A percentile compares a stretch with the other conserved stretches of the same genome.
Evolutionary conservation across 2,888 invertebrate species (phyloP).

Genomic region (Cephus sareptanus): DNA sequence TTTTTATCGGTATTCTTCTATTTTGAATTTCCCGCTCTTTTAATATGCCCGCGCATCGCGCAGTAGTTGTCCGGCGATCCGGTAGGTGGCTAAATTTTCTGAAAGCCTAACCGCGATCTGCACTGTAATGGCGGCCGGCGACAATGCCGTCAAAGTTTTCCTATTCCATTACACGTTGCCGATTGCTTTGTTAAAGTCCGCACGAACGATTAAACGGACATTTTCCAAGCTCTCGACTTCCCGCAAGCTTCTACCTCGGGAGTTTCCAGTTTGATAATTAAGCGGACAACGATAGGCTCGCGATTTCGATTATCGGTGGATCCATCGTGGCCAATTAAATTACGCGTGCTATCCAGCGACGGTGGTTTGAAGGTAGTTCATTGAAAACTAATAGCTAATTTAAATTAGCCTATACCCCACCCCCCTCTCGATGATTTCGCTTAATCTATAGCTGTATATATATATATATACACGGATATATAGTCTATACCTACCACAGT

Average conservation of each 20-base stretch:
- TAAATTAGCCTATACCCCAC: background rate
- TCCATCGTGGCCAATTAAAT: background rate
- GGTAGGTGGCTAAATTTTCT: background rate
- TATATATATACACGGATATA: background rate
- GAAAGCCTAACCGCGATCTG: background rate
- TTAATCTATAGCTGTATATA: background rate
- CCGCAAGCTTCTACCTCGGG: background rate
- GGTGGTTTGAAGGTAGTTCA: background rate
- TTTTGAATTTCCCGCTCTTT: background rate
- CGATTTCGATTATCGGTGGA: background rate
- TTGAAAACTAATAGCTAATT: background rate
- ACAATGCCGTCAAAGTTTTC: background rate
- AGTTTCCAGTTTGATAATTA: background rate
- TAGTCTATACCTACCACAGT: background rate
- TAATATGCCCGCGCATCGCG: no score
- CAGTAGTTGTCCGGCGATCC: no score
- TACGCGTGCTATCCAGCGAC: background rate
- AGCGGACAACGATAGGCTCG: background rate
- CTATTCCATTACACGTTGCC: background rate
- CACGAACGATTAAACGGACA: background rate
- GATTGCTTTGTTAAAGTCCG: background rate
- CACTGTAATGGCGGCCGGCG: background rate
- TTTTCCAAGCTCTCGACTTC: background rate
- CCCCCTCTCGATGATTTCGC: background rate
- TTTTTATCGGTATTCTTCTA: background rate